Percentiles rank a stretch among this genome's conserved stretches.
Evolutionary conservation across 2,888 invertebrate genomes (phyloP).

Genomic region (Dioctria linearis): DNA sequence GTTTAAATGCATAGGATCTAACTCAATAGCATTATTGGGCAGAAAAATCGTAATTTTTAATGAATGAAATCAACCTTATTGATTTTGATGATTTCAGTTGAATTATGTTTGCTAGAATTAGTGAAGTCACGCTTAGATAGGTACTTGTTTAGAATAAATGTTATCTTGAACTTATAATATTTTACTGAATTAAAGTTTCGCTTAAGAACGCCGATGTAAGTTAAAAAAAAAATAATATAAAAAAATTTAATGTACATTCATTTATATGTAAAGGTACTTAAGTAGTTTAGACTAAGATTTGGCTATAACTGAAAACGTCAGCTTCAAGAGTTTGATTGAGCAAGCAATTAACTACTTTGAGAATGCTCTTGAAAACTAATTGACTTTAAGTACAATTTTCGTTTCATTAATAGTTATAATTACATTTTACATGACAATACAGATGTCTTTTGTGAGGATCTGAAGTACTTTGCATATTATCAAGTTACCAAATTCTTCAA

Average conservation of each 20-base stretch:
- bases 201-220: conserved; percentile 42
- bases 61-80: conserved; percentile 7
- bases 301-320: neutral
- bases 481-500: neutral
- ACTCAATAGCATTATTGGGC: conserved; percentile 18
- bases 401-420: too few relatives aligned
- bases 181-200: conserved; percentile 38
- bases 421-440: too few relatives aligned
- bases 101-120: conserved; percentile 22
- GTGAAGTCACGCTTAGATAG: conserved; percentile 11
- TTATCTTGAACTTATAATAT: conserved; percentile 22
- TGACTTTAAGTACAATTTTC: too few relatives aligned
- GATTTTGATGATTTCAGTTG: conserved; percentile 5
- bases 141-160: conserved; percentile 7
- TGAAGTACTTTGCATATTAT: conserved; percentile 25
- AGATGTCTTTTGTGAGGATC: too few relatives aligned
- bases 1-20: neutral
- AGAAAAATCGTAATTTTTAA: conserved; percentile 12
- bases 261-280: neutral
- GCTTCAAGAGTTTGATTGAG: neutral
- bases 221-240: neutral
- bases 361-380: too few relatives aligned
- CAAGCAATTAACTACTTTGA: too few relatives aligned
- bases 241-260: conserved; percentile 2
- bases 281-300: neutral